phyloP scores from a whole-genome alignment of 2,113 vertebrate species.

The Rhinichthys klamathensis region DNA sequence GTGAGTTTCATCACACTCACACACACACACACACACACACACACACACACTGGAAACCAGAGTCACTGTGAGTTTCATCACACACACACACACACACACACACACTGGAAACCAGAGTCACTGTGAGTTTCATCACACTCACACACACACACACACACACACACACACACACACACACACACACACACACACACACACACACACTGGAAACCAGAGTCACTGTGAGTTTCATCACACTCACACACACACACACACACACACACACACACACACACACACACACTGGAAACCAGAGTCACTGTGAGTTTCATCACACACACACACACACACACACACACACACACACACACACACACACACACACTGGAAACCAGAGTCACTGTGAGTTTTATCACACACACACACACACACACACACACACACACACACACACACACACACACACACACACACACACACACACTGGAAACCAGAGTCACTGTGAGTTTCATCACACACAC shows the following conservation, averaged over 20 bases:
- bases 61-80: conserved; percentile 62
- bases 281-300: conserved; percentile 44
- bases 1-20: conserved; percentile 63
- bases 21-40: too few relatives aligned
- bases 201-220: conserved; percentile 40
- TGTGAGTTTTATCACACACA: conserved; percentile 61
- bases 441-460: not conserved
- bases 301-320: conserved; percentile 60
- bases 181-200: not conserved
- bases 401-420: too few relatives aligned
- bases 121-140: conserved; percentile 63
- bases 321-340: too few relatives aligned
- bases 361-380: conserved; percentile 40
- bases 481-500: conserved; percentile 60
- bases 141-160: too few relatives aligned
- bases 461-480: conserved; percentile 44
- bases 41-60: conserved; percentile 30
- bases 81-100: too few relatives aligned
- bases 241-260: too few relatives aligned
- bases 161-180: too few relatives aligned
- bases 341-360: not conserved
- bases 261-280: not conserved
- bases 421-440: too few relatives aligned
- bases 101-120: conserved; percentile 36
- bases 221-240: conserved; percentile 69